Conservation (phyloP, 2,797 vertebrate genomes). For the Pogoniulus pusillus region DNA sequence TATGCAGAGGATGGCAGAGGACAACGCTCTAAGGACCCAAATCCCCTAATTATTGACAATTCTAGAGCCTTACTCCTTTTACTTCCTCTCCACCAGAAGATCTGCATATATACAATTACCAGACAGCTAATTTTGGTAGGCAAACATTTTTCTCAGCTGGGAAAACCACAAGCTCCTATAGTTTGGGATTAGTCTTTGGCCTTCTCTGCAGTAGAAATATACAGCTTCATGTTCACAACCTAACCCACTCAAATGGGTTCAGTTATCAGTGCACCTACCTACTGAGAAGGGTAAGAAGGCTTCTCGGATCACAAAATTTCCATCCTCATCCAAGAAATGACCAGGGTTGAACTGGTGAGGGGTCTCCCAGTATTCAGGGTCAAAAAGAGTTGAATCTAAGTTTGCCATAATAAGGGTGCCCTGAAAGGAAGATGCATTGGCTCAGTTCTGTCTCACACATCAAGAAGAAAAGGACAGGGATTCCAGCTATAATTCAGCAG, state of each 20-base stretch:
- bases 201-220: neutral
- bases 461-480: neutral
- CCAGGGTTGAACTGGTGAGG: slow-evolving; percentile 60
- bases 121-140: neutral
- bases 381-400: slow-evolving; percentile 51
- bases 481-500: neutral
- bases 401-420: slow-evolving; percentile 53
- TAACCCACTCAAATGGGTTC: neutral
- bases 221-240: neutral
- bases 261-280: slow-evolving; percentile 2
- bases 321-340: slow-evolving; percentile 66
- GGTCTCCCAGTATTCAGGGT: slow-evolving; percentile 59
- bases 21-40: neutral
- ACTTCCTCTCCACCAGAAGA: neutral
- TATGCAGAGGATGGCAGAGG: neutral
- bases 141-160: neutral
- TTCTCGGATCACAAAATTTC: slow-evolving; percentile 54
- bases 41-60: neutral
- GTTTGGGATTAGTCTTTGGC: neutral
- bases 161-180: neutral
- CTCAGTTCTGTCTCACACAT: neutral
- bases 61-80: neutral
- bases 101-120: neutral
- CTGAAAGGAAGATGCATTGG: slow-evolving; percentile 33
- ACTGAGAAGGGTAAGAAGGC: slow-evolving; percentile 66